phyloP scores from a whole-genome alignment of 2,113 vertebrate species.

The Porphyrio hochstetteri region DNA sequence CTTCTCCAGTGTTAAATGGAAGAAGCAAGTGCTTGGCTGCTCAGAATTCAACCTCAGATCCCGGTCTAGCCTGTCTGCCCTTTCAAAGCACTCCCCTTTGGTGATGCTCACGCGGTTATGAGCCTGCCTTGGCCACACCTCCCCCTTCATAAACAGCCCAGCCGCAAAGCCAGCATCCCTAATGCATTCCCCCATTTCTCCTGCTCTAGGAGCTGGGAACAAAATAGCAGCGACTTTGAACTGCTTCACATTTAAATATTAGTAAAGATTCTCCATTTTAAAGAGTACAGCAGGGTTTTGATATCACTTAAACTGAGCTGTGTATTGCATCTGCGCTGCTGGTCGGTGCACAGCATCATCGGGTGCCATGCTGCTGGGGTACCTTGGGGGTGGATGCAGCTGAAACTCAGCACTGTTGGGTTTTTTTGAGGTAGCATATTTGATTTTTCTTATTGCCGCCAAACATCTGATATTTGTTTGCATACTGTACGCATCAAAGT shows the following conservation, averaged over 20 bases:
- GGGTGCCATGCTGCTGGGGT: background rate
- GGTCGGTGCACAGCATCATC: no score
- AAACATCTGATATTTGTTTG: slow-evolving; percentile 62
- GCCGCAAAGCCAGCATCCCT: fast-evolving
- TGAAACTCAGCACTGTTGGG: background rate
- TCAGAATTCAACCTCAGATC: background rate
- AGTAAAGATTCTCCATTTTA: background rate
- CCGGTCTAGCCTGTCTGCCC: background rate
- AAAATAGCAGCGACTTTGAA: fast-evolving
- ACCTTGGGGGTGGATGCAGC: background rate
- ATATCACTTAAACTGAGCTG: fast-evolving
- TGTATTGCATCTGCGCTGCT: background rate
- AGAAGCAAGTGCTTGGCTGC: background rate
- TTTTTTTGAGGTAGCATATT: background rate
- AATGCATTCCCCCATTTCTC: background rate
- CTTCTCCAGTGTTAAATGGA: background rate
- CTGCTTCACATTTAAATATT: background rate
- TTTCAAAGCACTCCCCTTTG: background rate
- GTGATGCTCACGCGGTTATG: fast-evolving
- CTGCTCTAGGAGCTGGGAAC: background rate
- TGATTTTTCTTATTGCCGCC: slow-evolving; percentile 13
- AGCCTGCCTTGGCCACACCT: background rate
- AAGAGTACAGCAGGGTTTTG: background rate
- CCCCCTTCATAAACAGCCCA: background rate
- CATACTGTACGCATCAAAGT: slow-evolving; percentile 21